A percentile compares a stretch with the other conserved stretches of the same genome.
phyloP scores from a whole-genome alignment of 2,888 invertebrate species.

The Platerodrilus igneus region DNA sequence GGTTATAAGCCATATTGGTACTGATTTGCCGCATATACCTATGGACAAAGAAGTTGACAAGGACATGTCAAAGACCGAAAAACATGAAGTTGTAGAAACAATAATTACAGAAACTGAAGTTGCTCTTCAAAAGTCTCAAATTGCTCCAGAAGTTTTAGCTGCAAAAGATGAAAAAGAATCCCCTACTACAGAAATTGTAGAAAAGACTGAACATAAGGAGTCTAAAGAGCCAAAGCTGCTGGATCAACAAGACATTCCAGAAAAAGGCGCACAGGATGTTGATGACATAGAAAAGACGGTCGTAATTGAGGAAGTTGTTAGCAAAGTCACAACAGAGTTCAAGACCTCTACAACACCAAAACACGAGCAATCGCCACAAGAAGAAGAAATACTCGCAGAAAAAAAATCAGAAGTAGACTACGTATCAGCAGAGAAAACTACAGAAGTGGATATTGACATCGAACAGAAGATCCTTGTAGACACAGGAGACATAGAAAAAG shows the following conservation, averaged over 20 bases:
- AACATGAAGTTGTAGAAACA: neutral
- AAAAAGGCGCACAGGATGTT: no score
- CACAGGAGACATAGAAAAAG: conserved; percentile 7
- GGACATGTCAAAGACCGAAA: neutral
- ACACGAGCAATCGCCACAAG: no score
- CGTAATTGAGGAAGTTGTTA: neutral
- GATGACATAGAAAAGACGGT: no score
- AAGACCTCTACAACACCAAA: no score
- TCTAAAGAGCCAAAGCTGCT: no score
- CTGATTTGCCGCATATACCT: neutral
- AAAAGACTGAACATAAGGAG: no score
- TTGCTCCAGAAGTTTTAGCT: neutral
- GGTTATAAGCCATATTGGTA: neutral
- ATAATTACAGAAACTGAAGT: conserved; percentile 6
- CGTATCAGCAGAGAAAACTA: conserved; percentile 14
- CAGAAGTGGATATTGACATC: conserved; percentile 10
- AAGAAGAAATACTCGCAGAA: conserved; percentile 4
- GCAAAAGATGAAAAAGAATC: neutral
- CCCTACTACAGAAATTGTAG: no score
- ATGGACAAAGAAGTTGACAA: neutral
- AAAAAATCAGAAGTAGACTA: conserved; percentile 6
- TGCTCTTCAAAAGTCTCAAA: neutral
- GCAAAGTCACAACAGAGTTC: neutral
- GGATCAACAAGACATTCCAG: no score
- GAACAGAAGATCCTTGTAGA: conserved; percentile 8